These are phyloP conservation scores for Brachyalestes nurse DNA, from an alignment of 2,797 vertebrate species.

Conservation along the genomic window DNA sequence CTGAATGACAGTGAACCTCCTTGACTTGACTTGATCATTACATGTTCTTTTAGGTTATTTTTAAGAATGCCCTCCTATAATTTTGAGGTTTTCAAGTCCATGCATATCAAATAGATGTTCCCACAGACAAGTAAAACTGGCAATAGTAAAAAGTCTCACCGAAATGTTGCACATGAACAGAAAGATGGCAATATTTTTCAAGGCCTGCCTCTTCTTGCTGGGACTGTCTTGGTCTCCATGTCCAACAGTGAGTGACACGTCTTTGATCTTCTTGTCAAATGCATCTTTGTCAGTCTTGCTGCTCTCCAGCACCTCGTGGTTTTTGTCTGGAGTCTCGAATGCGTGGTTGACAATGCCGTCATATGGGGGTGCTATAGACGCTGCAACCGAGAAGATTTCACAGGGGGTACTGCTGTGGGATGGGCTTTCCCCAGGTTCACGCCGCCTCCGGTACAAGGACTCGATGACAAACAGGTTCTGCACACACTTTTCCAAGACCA, in stretches of 20 bases:
- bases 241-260: slow-evolving; percentile 58
- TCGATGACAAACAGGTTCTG: slow-evolving; percentile 97
- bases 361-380: slow-evolving; percentile 71
- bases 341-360: slow-evolving; percentile 78
- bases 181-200: slow-evolving; percentile 91
- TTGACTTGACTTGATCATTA: too few relatives aligned
- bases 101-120: not conserved
- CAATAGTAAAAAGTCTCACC: slow-evolving; percentile 75
- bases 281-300: slow-evolving; percentile 55
- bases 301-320: slow-evolving; percentile 62
- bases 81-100: not conserved
- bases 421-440: slow-evolving; percentile 62
- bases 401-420: not conserved
- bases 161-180: slow-evolving; percentile 95
- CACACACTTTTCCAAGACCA: slow-evolving; percentile 90
- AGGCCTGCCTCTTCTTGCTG: slow-evolving; percentile 79
- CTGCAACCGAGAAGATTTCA: slow-evolving; percentile 83
- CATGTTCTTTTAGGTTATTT: not conserved
- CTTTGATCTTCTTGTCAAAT: slow-evolving; percentile 64
- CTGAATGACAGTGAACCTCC: too few relatives aligned
- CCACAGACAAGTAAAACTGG: too few relatives aligned
- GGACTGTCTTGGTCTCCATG: slow-evolving; percentile 45
- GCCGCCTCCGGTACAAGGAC: slow-evolving; percentile 85
- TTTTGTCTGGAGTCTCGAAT: slow-evolving; percentile 61
- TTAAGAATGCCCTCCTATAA: not conserved